phyloP scores from a whole-genome alignment of 1,140 invertebrate species.

The Drosophila pseudoananassae region DNA sequence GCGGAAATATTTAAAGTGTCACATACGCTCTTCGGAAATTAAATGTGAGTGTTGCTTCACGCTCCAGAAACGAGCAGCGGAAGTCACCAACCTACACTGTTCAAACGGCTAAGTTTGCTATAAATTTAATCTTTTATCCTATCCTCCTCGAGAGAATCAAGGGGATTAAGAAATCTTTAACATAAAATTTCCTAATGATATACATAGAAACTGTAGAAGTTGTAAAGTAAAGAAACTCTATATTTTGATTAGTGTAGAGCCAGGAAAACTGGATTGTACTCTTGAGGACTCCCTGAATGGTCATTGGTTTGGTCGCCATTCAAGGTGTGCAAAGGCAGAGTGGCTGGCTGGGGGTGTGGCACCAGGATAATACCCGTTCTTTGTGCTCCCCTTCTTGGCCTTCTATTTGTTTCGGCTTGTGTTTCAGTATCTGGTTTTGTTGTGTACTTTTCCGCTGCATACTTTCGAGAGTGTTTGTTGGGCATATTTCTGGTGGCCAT shows the following conservation, averaged over 20 bases:
- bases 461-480: conserved; percentile 58
- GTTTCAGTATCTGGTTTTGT: conserved; percentile 10
- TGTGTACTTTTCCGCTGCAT: conserved; percentile 30
- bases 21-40: conserved; percentile 77
- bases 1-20: conserved; percentile 81
- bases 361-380: conserved; percentile 23
- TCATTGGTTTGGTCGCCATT: conserved; percentile 30
- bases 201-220: too few species aligned
- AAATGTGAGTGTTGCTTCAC: conserved; percentile 71
- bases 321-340: conserved; percentile 15
- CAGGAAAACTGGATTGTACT: conserved; percentile 30
- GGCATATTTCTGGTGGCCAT: conserved; percentile 73
- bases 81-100: conserved; percentile 46
- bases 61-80: conserved; percentile 50
- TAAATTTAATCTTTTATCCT: not conserved
- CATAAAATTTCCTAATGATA: too few species aligned
- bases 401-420: conserved; percentile 24
- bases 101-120: not conserved
- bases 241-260: not conserved
- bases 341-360: conserved; percentile 40
- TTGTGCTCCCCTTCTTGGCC: conserved; percentile 18
- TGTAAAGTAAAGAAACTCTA: conserved; percentile 15
- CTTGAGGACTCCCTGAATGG: conserved; percentile 38
- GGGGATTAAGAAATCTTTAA: too few species aligned
- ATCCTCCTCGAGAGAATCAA: too few species aligned